These are phyloP conservation scores for Harmothoe impar DNA, from an alignment of 2,888 invertebrate species.

Conservation along the genomic window DNA sequence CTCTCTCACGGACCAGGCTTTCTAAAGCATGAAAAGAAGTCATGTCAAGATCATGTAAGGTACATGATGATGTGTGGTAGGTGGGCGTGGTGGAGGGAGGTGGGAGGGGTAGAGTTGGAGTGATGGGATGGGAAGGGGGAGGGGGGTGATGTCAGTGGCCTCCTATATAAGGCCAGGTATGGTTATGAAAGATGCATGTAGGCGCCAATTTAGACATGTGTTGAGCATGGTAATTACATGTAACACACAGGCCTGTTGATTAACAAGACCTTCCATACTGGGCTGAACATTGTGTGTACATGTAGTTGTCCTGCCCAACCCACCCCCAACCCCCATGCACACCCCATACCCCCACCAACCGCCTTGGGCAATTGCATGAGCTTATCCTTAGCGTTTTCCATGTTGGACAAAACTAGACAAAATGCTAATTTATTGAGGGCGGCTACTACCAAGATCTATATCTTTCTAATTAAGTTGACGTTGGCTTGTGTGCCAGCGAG, in stretches of 20 bases:
- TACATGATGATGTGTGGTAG: neutral
- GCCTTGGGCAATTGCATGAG: neutral
- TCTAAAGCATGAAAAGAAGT: slow-evolving; percentile 31
- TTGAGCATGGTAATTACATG: slow-evolving; percentile 40
- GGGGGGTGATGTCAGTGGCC: neutral
- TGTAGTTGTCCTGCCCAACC: neutral
- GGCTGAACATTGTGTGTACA: neutral
- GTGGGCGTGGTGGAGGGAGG: neutral
- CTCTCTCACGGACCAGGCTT: neutral
- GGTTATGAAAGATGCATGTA: slow-evolving; percentile 53
- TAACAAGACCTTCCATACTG: neutral
- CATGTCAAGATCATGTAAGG: slow-evolving; percentile 31
- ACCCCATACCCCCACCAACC: neutral
- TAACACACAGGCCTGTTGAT: slow-evolving; percentile 5
- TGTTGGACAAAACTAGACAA: slow-evolving; percentile 57
- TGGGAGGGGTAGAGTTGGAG: neutral
- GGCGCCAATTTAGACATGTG: slow-evolving; percentile 53
- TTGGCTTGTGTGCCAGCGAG: neutral
- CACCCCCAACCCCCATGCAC: neutral
- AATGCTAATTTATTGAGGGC: slow-evolving; percentile 44
- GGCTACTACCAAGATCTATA: neutral
- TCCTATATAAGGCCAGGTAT: neutral
- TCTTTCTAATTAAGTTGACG: slow-evolving; percentile 35
- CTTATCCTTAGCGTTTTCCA: neutral
- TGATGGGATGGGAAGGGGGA: neutral